A percentile compares a stretch with the other conserved stretches of the same genome.
Evolutionary conservation across 2,888 invertebrate genomes (phyloP).

Genomic region (Piscicola geometra): DNA sequence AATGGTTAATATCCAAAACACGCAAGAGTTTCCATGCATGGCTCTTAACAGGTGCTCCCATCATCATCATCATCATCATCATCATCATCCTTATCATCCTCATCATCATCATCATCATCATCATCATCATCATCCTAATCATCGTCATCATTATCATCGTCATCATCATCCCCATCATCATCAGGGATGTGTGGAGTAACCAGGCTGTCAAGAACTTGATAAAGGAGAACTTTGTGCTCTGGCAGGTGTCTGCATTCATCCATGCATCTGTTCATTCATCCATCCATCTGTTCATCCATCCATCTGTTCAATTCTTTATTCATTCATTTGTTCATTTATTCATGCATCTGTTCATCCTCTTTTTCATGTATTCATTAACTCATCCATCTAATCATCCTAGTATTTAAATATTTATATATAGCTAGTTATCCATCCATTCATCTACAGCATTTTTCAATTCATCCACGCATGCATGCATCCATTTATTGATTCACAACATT

Average conservation of each 20-base stretch:
- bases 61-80: no score
- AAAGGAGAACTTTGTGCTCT: slow-evolving; percentile 65
- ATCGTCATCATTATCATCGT: no score
- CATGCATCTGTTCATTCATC: background rate
- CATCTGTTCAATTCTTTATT: background rate
- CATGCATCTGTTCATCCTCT: background rate
- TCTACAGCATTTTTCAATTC: background rate
- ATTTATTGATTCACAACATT: background rate
- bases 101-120: no score
- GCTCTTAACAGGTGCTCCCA: slow-evolving; percentile 59
- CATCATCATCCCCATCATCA: background rate
- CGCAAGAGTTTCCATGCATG: slow-evolving; percentile 67
- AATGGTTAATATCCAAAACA: slow-evolving; percentile 68
- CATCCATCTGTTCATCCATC: background rate
- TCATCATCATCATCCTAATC: no score
- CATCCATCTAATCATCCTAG: background rate
- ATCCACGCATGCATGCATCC: background rate
- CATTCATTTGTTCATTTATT: no score
- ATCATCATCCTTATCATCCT: no score
- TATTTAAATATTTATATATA: background rate
- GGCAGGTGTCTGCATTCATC: slow-evolving; percentile 61
- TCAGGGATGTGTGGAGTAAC: slow-evolving; percentile 67
- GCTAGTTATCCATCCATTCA: background rate
- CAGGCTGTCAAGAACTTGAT: slow-evolving; percentile 63
- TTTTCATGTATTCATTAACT: background rate